Conservation (phyloP, 2,797 vertebrate genomes). For the Sphenopsis melanotis region DNA sequence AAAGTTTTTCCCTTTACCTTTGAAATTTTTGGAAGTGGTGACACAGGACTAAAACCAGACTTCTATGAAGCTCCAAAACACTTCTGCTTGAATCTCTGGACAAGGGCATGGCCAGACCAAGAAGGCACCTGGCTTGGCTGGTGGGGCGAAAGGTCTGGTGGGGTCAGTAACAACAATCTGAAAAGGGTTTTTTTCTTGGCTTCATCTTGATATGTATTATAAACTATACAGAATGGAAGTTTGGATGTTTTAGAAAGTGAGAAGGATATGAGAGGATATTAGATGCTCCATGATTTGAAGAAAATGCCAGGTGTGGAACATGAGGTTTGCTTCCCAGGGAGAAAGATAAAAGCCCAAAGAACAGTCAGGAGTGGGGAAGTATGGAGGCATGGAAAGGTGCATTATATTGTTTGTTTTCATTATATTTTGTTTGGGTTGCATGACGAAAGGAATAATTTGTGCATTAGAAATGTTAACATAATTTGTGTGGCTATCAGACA, state of each 20-base stretch:
- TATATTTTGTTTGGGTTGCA: background rate
- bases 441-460: background rate
- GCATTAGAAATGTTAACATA: background rate
- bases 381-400: background rate
- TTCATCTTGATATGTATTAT: background rate
- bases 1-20: background rate
- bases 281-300: background rate
- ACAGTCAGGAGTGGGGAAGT: background rate
- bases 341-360: background rate
- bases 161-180: background rate
- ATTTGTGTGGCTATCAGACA: background rate
- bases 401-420: background rate
- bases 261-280: background rate
- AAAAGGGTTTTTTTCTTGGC: background rate
- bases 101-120: background rate
- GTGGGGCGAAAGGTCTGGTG: background rate
- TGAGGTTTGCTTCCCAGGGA: background rate
- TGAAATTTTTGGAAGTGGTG: background rate
- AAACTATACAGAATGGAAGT: background rate
- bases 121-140: background rate
- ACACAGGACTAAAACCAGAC: background rate
- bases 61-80: background rate
- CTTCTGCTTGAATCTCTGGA: background rate
- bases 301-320: background rate
- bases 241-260: background rate